These are phyloP conservation scores for Carapus acus DNA, from an alignment of 2,797 vertebrate genomes.

Conservation along the genomic window DNA sequence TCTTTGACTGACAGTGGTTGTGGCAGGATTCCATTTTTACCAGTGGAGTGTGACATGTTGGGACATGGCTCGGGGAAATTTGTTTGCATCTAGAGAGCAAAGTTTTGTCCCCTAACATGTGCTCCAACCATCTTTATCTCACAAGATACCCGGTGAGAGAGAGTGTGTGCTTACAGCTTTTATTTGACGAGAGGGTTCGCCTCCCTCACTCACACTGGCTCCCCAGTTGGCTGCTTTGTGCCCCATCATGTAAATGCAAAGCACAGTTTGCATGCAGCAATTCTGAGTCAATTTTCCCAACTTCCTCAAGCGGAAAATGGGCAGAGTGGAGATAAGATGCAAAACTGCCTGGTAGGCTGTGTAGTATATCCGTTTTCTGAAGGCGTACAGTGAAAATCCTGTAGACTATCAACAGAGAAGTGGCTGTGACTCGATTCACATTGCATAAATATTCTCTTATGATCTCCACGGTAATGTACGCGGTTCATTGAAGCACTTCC, in stretches of 20 bases:
- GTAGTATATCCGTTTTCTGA: constrained; percentile 65
- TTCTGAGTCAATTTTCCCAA: constrained; percentile 72
- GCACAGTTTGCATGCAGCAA: constrained; percentile 67
- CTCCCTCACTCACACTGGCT: constrained; percentile 39
- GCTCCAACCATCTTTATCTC: constrained; percentile 18
- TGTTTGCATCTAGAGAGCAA: constrained; percentile 1
- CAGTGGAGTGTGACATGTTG: constrained; percentile 13
- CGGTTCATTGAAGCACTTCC: constrained; percentile 40
- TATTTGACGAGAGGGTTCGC: constrained; percentile 49
- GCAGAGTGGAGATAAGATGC: constrained; percentile 64
- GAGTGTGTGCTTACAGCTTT: constrained; percentile 48
- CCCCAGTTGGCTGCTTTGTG: constrained; percentile 48
- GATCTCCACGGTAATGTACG: constrained; percentile 40
- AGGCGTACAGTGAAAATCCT: constrained; percentile 60
- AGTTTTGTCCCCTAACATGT: constrained; percentile 16
- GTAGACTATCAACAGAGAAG: constrained; percentile 41
- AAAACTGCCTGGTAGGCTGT: constrained; percentile 51
- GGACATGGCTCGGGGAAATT: constrained; percentile 3
- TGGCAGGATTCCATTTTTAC: constrained; percentile 46
- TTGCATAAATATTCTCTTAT: constrained; percentile 51
- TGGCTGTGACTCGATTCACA: constrained; percentile 35
- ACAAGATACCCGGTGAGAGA: constrained; percentile 37
- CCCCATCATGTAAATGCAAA: constrained; percentile 58
- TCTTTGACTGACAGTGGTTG: constrained; percentile 31
- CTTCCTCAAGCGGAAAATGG: constrained; percentile 74